These are phyloP conservation scores for Platerodrilus igneus DNA, from an alignment of 2,888 invertebrate genomes.

Conservation along the genomic window DNA sequence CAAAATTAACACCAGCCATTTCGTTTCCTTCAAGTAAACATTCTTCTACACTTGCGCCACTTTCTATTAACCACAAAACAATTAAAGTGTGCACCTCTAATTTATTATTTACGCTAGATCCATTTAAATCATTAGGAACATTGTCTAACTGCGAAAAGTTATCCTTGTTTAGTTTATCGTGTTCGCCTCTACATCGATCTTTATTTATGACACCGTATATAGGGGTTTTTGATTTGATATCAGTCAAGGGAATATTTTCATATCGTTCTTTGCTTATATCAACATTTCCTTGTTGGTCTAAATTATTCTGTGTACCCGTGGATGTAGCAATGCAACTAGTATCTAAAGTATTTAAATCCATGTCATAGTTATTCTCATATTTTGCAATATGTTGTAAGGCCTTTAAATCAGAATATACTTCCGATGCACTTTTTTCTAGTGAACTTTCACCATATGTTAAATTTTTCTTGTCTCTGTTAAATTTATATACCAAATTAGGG, in stretches of 20 bases:
- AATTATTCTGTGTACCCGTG: conserved; percentile 33
- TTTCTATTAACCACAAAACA: conserved; percentile 71
- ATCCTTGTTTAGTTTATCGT: conserved; percentile 19
- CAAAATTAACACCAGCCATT: conserved; percentile 50
- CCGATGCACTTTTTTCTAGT: conserved; percentile 42
- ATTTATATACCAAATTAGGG: conserved; percentile 39
- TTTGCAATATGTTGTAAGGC: conserved; percentile 40
- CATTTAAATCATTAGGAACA: conserved; percentile 20
- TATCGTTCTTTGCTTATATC: conserved; percentile 25
- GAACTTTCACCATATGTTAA: conserved; percentile 30
- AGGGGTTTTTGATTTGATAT: conserved; percentile 32
- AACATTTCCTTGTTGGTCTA: conserved; percentile 33
- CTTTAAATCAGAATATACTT: conserved; percentile 45
- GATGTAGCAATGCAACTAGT: conserved; percentile 40
- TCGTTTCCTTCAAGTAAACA: conserved; percentile 51
- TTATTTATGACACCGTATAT: conserved; percentile 44
- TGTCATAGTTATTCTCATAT: conserved; percentile 32
- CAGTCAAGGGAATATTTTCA: conserved; percentile 33
- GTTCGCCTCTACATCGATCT: conserved; percentile 12
- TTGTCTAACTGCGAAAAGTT: conserved; percentile 14
- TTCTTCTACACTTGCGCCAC: conserved; percentile 60
- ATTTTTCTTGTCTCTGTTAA: conserved; percentile 38
- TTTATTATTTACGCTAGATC: conserved; percentile 14
- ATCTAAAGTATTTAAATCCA: conserved; percentile 37
- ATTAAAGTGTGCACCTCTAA: conserved; percentile 65